Conservation (phyloP, 2,797 vertebrate genomes). For the Lophius americanus region DNA sequence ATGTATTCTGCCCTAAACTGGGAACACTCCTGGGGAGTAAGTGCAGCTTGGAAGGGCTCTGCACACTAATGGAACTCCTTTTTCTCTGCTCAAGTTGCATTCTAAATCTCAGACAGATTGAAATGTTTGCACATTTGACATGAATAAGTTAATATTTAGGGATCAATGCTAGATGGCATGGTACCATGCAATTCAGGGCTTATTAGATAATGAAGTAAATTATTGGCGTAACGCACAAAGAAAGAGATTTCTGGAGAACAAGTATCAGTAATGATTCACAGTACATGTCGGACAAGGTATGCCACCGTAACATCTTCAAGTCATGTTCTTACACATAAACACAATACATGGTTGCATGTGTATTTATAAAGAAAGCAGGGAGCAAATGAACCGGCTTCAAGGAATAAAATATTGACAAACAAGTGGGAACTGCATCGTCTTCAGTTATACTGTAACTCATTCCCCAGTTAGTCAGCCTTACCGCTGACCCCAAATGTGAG, state of each 20-base stretch:
- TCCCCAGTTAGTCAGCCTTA: constrained; percentile 50
- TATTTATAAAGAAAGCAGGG: constrained; percentile 25
- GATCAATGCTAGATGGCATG: constrained; percentile 71
- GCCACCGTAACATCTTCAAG: constrained; percentile 12
- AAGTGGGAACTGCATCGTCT: constrained; percentile 32
- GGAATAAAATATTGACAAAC: constrained; percentile 18
- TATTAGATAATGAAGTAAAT: constrained; percentile 65
- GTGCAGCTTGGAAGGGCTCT: constrained; percentile 54
- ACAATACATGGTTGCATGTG: constrained; percentile 4
- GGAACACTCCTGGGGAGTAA: constrained; percentile 57
- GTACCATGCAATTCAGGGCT: constrained; percentile 56
- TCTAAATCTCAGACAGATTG: constrained; percentile 59
- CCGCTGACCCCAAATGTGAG: constrained; percentile 58
- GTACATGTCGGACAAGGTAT: constrained; percentile 13
- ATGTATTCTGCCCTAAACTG: constrained; percentile 59
- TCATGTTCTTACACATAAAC: constrained; percentile 8
- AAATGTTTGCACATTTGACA: constrained; percentile 69
- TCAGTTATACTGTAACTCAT: constrained; percentile 44
- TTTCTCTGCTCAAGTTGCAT: constrained; percentile 51
- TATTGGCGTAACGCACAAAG: constrained; percentile 52
- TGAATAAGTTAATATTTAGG: constrained; percentile 59
- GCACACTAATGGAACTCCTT: constrained; percentile 41
- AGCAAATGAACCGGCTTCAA: constrained; percentile 24
- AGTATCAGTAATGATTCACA: constrained; percentile 31
- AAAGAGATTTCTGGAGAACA: constrained; percentile 38